phyloP scores from a whole-genome alignment of 2,113 vertebrate species.

The Synchiropus splendidus region DNA sequence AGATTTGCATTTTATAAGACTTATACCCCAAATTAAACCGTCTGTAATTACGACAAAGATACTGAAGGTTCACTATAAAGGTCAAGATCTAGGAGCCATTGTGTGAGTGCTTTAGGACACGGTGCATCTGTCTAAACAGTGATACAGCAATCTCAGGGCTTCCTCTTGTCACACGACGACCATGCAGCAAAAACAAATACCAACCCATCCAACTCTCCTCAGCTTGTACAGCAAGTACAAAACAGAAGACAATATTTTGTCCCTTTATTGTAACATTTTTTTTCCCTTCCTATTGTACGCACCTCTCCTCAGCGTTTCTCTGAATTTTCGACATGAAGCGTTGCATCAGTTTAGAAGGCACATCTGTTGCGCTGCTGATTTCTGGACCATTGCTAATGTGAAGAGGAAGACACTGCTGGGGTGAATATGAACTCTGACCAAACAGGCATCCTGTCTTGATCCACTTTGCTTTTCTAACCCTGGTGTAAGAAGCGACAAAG shows the following conservation, averaged over 20 bases:
- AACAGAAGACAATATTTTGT: neutral
- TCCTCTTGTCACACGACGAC: slow-evolving; percentile 47
- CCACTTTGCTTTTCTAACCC: slow-evolving; percentile 47
- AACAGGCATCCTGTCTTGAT: slow-evolving; percentile 46
- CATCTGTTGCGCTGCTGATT: too few relatives aligned
- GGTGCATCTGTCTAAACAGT: slow-evolving; percentile 65
- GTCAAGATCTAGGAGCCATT: too few relatives aligned
- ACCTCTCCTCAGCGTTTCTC: neutral
- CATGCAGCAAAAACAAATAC: slow-evolving; percentile 59
- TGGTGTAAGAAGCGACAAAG: slow-evolving; percentile 22
- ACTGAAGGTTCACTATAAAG: too few relatives aligned
- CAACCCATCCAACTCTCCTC: slow-evolving; percentile 48
- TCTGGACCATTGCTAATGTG: slow-evolving; percentile 9
- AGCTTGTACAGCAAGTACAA: neutral
- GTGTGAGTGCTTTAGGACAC: too few relatives aligned
- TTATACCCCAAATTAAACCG: too few relatives aligned
- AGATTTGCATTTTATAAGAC: too few relatives aligned
- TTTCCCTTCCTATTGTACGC: too few relatives aligned
- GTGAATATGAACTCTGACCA: slow-evolving; percentile 44
- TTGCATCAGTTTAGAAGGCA: neutral
- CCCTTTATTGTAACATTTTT: neutral
- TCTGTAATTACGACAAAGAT: too few relatives aligned
- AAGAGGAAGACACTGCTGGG: slow-evolving; percentile 23
- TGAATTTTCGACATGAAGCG: neutral
- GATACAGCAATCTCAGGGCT: slow-evolving; percentile 53